phyloP scores from a whole-genome alignment of 1,140 invertebrate species.

The Druon quercuslanigerum region DNA sequence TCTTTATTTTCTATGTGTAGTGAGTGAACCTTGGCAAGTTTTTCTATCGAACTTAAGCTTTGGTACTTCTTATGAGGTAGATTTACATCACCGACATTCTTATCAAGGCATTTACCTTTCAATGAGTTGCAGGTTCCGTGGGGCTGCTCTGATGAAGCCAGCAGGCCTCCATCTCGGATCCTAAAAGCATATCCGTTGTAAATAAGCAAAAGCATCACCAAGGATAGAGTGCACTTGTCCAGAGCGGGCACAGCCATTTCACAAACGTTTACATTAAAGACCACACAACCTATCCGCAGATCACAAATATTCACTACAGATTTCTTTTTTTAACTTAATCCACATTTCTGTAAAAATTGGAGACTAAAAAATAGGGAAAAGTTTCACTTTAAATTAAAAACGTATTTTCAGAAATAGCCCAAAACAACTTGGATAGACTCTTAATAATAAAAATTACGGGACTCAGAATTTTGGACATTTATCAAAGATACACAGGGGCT shows the following conservation, averaged over 20 bases:
- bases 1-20: slow-evolving; percentile 57
- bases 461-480: background rate
- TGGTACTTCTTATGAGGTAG: slow-evolving; percentile 54
- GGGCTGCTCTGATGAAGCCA: slow-evolving; percentile 40
- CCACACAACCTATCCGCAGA: background rate
- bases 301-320: too few relatives aligned
- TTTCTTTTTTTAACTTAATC: too few relatives aligned
- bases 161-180: slow-evolving; percentile 58
- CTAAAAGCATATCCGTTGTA: slow-evolving; percentile 65
- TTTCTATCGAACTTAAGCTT: slow-evolving; percentile 43
- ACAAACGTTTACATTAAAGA: slow-evolving; percentile 61
- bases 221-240: slow-evolving; percentile 62
- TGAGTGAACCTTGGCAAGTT: slow-evolving; percentile 53
- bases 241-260: slow-evolving; percentile 66
- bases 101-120: slow-evolving; percentile 57
- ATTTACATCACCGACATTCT: slow-evolving; percentile 32
- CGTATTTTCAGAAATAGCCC: too few relatives aligned
- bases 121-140: slow-evolving; percentile 46
- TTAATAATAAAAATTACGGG: too few relatives aligned
- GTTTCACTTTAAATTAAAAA: too few relatives aligned
- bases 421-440: too few relatives aligned
- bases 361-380: too few relatives aligned
- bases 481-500: slow-evolving; percentile 26
- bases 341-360: too few relatives aligned
- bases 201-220: slow-evolving; percentile 57